Evolutionary conservation across 2,888 invertebrate genomes (phyloP), one percentile per base, ranked within the genome.

Genomic region (Pterobdella sp.): DNA sequence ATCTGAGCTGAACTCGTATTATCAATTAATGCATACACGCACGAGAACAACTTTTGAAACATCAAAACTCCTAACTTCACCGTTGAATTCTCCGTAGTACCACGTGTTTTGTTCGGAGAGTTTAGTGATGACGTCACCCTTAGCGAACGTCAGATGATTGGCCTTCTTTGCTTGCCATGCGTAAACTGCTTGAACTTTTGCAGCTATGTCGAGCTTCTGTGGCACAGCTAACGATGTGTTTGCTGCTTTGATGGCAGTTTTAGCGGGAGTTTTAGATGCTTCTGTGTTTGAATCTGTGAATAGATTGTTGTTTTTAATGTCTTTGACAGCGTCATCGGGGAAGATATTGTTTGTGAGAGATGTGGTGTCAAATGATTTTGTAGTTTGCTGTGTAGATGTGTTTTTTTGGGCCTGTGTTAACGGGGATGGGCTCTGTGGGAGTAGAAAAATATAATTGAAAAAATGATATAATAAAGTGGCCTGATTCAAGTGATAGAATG

Each of bases 61-160:
- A n/a, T n/a, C n/a, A n/a, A n/a, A n/a, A n/a, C n/a, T n/a, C n/a
- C 76, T 64, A 72, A 85, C 82, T 82, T 84, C 80, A 60, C 84
- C 86, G 75, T 81, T 83, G 32, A 86, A 82, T 77, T 87, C 86
- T 1, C 89, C 89, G 75, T 86, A 87, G 87, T 88, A 88, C 87
- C 88, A 88, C 81, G 87, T 86, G 72, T 87, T 88, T 84, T 88
- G 84, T 79, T 88, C 87, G 79, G 88, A 88, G 73, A 86, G 84
- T 32, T 89, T 87, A 74, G 81, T 83, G 74, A 89, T 86, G 29
- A 84, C 79, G 78, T 88, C 88, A 72, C 88, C 88, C 80, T 88
- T 88, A 74, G 85, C 85, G 78, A 89, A 88, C 0, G 87, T 84
- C 72, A 89, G 82, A 79, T 89, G 88, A 77, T 86, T 86, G 68